Evolutionary conservation across 2,797 vertebrate species (phyloP), one percentile per base, ranked within the genome.

Genomic region (Sebastes hubbsi): DNA sequence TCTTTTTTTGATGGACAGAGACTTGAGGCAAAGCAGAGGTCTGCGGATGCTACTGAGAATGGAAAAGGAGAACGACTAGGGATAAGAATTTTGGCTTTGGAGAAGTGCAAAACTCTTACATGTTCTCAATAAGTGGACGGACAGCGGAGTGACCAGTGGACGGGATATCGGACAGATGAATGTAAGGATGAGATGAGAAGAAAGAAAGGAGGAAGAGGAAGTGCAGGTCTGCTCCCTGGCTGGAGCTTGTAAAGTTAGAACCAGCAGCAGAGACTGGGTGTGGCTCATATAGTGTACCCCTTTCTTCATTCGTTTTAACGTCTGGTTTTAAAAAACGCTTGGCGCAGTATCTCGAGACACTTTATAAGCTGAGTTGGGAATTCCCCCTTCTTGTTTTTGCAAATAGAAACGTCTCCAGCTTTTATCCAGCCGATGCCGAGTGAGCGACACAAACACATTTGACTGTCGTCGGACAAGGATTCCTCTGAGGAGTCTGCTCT

Each of bases 1-100:
- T 83, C 81, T 71, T 65, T 68, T 75, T 63, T 77, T 62, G 59
- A 87, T 68, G 86, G 89, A 92, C 83, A 83, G 77, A 84, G 89
- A 91, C 86, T 91, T 82, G 27, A 77, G 75, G 71, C 76, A 75
- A 81, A 89, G 87, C 85, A 52, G 78, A 89, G 86, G 84, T 93
- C 91, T 90, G 88, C 61, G n/a, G 87, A 91, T 63, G 89, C 91
- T 91, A 77, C 87, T 65, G 83, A 90, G 64, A 65, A 75, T 54
- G 54, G 70, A 66, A 49, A 49, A 83, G 32, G 75, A 84, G 46
- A 64, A 77, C 55, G 27, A 75, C 20, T 25, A 13, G 65, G 65
- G 54, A 61, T 59, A 64, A 82, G 69, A 80, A 29, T 60, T 64
- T 68, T 62, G 59, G 13, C 54, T 80, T 82, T 65, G 54, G 66